Conservation (phyloP, 2,797 vertebrate species). For the Chiloscyllium punctatum region DNA sequence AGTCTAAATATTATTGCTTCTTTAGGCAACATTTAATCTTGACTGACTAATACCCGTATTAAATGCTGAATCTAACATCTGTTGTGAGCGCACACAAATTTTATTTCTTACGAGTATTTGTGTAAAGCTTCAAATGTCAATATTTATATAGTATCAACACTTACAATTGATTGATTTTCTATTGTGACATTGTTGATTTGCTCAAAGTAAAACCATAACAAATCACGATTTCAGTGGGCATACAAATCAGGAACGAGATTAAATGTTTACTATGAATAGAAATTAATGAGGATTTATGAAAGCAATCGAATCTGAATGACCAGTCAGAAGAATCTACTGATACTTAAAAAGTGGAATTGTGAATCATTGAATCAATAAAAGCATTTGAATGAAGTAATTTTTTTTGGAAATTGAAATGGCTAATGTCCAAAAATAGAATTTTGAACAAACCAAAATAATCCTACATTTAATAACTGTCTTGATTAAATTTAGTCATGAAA, state of each 20-base stretch:
- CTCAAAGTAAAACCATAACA: not conserved
- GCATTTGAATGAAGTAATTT: not conserved
- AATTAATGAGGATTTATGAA: not conserved
- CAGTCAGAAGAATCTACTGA: not conserved
- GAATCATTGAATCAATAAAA: not conserved
- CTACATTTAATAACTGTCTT: not conserved
- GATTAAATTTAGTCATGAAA: not conserved
- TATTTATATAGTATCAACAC: not conserved
- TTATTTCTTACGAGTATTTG: not conserved
- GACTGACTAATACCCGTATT: not conserved
- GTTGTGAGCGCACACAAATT: not conserved
- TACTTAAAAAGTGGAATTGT: not conserved
- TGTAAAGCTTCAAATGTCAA: not conserved
- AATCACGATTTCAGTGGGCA: not conserved
- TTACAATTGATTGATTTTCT: not conserved
- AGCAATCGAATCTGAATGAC: not conserved
- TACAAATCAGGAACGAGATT: not conserved
- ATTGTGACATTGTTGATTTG: not conserved
- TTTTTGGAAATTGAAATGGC: not conserved
- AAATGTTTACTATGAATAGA: not conserved
- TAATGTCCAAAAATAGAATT: not conserved
- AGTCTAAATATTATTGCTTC: not conserved
- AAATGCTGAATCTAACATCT: not conserved
- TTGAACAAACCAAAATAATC: not conserved
- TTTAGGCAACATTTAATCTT: not conserved